Evolutionary conservation across 2,113 vertebrate genomes (phyloP), one percentile per base, ranked within the genome.

Genomic region (Myanophis thanlyinensis): DNA sequence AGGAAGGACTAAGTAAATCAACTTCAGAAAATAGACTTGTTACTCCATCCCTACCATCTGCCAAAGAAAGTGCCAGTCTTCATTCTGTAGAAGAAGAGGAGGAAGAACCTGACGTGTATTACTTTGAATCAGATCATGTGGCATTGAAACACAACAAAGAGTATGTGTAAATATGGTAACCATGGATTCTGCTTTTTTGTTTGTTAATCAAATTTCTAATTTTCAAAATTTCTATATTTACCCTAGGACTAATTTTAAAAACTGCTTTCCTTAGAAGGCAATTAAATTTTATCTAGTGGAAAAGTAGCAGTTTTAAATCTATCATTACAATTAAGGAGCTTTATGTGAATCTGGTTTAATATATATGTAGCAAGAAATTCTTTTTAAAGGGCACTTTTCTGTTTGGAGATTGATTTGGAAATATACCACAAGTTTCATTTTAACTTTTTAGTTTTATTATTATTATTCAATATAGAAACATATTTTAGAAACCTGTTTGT

Each of bases 61-160:
- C 98, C 98, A 99, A 98, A 98, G 98, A 98, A 95, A 98, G 97
- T 95, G 97, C 97, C 98, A 98, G 95, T 97, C 97, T 90, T 95
- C 97, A 89, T 95, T 96, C 98, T 95, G 98, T 98, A 86, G 98
- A 99, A 92, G 98, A 98, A 49, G 99, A 99, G 46, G 99, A 99
- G 92, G 99, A 99, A 96, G 99, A 99, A 93, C 99, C 99, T 92
- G 99, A 99, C 95, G 99, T 99, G 94, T 99, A 99, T 98, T 99
- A 98, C 98, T 99, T 99, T 98, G 99, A 99, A 98, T 99, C 99
- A 87, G 99, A 99, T 98, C 99, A 99, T 98, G 98, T 99, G 98
- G 99, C 99, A 97, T 98, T 99, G 97, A 99, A 99, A 99, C 99
- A 99, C 98, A 99, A 99, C 98, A 99, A 99, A 99, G 99, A 99